Percentiles rank a stretch among this genome's conserved stretches.
phyloP scores from a whole-genome alignment of 2,888 invertebrate genomes.

The Hermodice carunculata region DNA sequence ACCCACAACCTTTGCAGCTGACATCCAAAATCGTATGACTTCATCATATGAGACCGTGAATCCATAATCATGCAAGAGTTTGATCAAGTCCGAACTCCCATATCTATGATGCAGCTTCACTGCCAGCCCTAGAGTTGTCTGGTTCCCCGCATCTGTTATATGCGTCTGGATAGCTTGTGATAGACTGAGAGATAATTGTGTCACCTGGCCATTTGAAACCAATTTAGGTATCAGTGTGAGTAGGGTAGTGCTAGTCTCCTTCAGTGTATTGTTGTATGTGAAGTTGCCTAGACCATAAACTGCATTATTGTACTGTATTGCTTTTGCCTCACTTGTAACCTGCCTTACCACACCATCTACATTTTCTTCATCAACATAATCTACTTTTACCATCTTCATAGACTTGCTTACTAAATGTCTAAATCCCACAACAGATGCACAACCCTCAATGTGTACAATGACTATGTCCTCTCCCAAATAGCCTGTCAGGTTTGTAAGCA shows the following conservation, averaged over 20 bases:
- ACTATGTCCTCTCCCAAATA: no score
- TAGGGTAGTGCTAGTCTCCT: not conserved
- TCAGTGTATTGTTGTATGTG: slow-evolving; percentile 2
- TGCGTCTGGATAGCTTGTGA: slow-evolving; percentile 1
- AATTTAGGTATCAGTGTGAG: slow-evolving; percentile 3
- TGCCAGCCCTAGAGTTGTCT: slow-evolving; percentile 9
- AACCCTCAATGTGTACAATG: no score
- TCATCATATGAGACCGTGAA: not conserved
- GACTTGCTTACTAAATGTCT: no score
- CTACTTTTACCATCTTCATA: slow-evolving; percentile 8
- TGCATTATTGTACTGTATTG: not conserved
- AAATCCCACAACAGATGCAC: no score
- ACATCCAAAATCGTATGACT: not conserved
- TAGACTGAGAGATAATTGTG: slow-evolving; percentile 2
- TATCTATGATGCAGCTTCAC: slow-evolving; percentile 8
- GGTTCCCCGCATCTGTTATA: not conserved
- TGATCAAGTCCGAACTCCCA: slow-evolving; percentile 1
- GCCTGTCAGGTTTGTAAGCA: slow-evolving; percentile 6
- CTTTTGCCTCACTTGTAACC: slow-evolving; percentile 1
- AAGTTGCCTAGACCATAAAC: slow-evolving; percentile 3
- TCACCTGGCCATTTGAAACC: slow-evolving; percentile 2
- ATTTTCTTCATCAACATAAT: slow-evolving; percentile 4
- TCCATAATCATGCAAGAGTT: slow-evolving; percentile 5
- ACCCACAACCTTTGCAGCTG: slow-evolving; percentile 2
- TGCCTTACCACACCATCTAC: slow-evolving; percentile 9